Conservation (phyloP, 2,797 vertebrate genomes). For the Pseudotriccus pelzelni region DNA sequence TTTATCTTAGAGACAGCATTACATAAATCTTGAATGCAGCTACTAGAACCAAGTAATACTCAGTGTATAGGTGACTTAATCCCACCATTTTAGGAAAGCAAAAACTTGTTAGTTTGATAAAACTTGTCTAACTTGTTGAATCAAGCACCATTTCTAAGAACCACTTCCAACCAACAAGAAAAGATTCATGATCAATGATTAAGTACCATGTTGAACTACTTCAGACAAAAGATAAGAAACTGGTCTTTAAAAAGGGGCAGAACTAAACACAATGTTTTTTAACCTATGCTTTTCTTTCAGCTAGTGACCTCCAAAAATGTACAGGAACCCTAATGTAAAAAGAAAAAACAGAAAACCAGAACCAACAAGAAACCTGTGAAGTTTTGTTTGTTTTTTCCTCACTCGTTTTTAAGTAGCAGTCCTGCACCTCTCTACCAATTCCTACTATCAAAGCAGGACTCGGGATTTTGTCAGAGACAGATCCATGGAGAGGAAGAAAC, state of each 20-base stretch:
- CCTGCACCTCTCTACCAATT: background rate
- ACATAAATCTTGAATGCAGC: background rate
- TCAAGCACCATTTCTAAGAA: background rate
- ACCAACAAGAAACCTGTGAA: accelerated
- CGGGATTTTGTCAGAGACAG: background rate
- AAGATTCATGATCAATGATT: background rate
- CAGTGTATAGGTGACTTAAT: background rate
- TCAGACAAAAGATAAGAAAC: background rate
- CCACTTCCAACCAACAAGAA: background rate
- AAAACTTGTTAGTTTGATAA: background rate
- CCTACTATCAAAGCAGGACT: background rate
- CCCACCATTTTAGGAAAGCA: background rate
- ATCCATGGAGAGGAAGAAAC: background rate
- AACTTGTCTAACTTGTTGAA: background rate
- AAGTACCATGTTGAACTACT: background rate
- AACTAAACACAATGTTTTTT: background rate
- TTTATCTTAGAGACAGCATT: background rate
- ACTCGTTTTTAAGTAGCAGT: background rate
- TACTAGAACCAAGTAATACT: background rate
- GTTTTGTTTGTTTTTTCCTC: background rate
- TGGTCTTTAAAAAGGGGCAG: background rate
- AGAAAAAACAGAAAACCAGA: background rate
- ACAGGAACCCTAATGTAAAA: background rate
- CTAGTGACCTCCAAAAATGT: background rate
- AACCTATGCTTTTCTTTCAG: background rate